Conservation (phyloP, 1,140 invertebrate species). For the Trichoplusia ni region DNA sequence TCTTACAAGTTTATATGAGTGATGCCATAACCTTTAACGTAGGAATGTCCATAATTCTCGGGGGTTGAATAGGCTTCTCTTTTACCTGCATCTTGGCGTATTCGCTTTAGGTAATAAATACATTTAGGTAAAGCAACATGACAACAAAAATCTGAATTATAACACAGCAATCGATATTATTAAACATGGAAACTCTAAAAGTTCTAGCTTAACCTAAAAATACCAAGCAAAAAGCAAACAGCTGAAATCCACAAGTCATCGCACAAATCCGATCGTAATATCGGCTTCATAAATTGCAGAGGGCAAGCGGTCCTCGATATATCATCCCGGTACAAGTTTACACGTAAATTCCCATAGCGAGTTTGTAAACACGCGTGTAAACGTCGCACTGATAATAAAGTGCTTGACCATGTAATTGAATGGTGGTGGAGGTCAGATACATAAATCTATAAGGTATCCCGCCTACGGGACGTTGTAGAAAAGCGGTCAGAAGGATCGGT, state of each 20-base stretch:
- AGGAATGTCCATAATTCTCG: too few species aligned
- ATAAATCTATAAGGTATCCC: conserved; percentile 12
- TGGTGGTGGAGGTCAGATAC: conserved; percentile 6
- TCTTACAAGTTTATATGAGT: too few species aligned
- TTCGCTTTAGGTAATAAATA: too few species aligned
- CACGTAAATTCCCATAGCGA: neutral
- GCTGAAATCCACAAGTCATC: neutral
- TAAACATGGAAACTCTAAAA: too few species aligned
- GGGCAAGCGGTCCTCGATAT: neutral
- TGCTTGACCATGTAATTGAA: conserved; percentile 23
- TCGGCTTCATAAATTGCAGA: neutral
- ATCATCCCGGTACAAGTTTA: neutral
- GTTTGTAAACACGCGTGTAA: conserved; percentile 21
- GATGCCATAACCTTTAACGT: too few species aligned
- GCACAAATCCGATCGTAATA: neutral
- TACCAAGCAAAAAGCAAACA: too few species aligned
- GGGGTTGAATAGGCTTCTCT: too few species aligned
- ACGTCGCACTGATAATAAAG: conserved; percentile 11
- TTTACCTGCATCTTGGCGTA: too few species aligned
- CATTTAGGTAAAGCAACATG: too few species aligned
- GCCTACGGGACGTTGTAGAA: neutral
- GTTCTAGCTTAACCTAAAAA: too few species aligned
- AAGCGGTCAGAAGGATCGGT: neutral
- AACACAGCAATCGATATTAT: too few species aligned
- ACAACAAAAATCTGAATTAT: too few species aligned